A percentile compares a stretch with the other conserved stretches of the same genome.
Evolutionary conservation across 2,113 vertebrate genomes (phyloP).

Genomic region (Macquaria ambigua): DNA sequence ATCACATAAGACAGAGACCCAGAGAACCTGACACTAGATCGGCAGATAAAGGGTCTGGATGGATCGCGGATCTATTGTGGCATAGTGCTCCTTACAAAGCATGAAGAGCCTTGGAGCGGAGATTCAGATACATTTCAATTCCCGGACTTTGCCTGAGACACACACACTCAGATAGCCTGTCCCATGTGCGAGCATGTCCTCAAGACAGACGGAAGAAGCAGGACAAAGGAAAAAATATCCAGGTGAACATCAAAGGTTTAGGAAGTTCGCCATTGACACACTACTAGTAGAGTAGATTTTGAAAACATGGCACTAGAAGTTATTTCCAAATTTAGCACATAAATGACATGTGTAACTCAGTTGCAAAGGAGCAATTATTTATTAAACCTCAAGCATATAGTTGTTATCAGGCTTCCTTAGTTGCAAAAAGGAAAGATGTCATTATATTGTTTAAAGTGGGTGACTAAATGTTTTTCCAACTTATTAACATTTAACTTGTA

Average conservation of each 20-base stretch:
- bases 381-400: background rate
- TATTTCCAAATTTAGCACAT: background rate
- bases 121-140: constrained; percentile 50
- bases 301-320: background rate
- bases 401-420: background rate
- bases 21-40: constrained; percentile 49
- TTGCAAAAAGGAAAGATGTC: background rate
- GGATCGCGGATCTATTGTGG: constrained; percentile 32
- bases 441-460: background rate
- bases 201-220: background rate
- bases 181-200: background rate
- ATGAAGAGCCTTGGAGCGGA: constrained; percentile 3
- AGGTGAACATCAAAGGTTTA: background rate
- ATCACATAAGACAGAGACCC: constrained; percentile 39
- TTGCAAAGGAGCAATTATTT: background rate
- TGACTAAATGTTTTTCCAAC: background rate
- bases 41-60: constrained; percentile 39
- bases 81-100: background rate
- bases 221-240: constrained; percentile 6
- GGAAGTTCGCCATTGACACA: background rate
- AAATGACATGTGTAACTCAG: background rate
- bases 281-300: background rate
- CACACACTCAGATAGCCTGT: constrained; percentile 14
- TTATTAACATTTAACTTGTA: background rate
- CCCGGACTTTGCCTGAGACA: constrained; percentile 16